Evolutionary conservation across 2,113 vertebrate species (phyloP).

Genomic region (Scatophagus argus): DNA sequence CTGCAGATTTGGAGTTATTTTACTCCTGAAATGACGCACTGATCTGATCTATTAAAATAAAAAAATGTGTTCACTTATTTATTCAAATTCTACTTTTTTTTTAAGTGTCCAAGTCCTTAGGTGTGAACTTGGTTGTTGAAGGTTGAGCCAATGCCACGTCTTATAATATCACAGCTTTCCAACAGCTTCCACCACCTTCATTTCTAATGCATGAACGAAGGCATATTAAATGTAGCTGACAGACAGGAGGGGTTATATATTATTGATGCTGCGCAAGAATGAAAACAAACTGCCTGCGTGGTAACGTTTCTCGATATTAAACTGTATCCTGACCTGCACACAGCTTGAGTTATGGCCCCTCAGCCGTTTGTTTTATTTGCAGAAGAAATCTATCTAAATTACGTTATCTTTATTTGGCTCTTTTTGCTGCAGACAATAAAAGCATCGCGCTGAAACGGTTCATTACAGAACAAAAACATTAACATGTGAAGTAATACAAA

Average conservation of each 20-base stretch:
- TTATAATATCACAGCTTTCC: constrained; percentile 66
- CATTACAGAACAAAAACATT: neutral
- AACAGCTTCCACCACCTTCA: constrained; percentile 56
- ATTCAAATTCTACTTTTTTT: neutral
- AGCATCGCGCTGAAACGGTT: neutral
- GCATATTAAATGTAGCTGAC: constrained; percentile 71
- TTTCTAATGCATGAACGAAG: constrained; percentile 75
- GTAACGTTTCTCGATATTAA: constrained; percentile 52
- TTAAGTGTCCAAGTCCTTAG: constrained; percentile 10
- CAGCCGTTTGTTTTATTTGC: constrained; percentile 49
- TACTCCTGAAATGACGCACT: neutral
- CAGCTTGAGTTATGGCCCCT: constrained; percentile 26
- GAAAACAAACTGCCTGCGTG: constrained; percentile 72
- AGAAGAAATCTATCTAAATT: constrained; percentile 15
- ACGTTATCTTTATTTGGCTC: constrained; percentile 29
- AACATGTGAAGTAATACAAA: neutral
- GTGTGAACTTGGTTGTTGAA: constrained; percentile 50
- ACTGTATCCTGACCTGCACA: constrained; percentile 48
- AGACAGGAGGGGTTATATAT: constrained; percentile 74
- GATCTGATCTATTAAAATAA: neutral
- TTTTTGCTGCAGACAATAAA: neutral
- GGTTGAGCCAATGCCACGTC: constrained; percentile 54
- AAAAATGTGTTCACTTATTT: constrained; percentile 4
- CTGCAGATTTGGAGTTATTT: constrained; percentile 24
- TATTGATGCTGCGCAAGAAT: constrained; percentile 75